These are phyloP conservation scores for Ailuropoda melanoleuca DNA, from an alignment of 2,113 vertebrate genomes.

Conservation along the genomic window DNA sequence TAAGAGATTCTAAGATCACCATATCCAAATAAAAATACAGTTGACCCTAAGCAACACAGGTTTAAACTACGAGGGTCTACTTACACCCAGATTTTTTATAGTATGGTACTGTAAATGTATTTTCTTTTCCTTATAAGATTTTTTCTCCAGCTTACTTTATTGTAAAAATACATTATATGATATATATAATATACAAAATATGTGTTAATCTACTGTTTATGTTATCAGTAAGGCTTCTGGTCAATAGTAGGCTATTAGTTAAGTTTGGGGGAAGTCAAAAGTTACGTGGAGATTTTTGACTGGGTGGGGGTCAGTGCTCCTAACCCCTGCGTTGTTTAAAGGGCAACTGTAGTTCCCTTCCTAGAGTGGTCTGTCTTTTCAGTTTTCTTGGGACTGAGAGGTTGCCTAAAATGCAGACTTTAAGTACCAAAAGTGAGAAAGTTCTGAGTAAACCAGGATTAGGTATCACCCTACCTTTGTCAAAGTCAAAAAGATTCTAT, in stretches of 20 bases:
- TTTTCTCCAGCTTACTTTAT: not conserved
- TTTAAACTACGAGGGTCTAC: not conserved
- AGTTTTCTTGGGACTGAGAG: not conserved
- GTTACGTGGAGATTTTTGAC: not conserved
- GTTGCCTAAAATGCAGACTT: not conserved
- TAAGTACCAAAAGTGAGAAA: not conserved
- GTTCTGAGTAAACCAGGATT: not conserved
- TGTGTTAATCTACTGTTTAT: not conserved
- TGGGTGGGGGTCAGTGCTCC: not conserved
- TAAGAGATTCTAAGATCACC: not conserved
- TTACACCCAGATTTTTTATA: not conserved
- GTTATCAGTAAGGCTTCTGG: not conserved
- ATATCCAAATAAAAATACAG: not conserved
- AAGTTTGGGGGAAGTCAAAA: not conserved
- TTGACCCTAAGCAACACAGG: not conserved
- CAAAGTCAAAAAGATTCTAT: not conserved
- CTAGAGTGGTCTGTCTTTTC: not conserved
- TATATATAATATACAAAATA: not conserved
- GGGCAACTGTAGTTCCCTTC: not conserved
- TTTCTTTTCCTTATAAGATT: not conserved
- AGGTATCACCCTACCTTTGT: not conserved
- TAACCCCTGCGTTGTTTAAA: not conserved
- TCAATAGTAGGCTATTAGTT: not conserved
- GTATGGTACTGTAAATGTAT: not conserved
- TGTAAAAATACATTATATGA: not conserved